Evolutionary conservation across 2,113 vertebrate genomes (phyloP).

Genomic region (Pygoscelis adeliae): DNA sequence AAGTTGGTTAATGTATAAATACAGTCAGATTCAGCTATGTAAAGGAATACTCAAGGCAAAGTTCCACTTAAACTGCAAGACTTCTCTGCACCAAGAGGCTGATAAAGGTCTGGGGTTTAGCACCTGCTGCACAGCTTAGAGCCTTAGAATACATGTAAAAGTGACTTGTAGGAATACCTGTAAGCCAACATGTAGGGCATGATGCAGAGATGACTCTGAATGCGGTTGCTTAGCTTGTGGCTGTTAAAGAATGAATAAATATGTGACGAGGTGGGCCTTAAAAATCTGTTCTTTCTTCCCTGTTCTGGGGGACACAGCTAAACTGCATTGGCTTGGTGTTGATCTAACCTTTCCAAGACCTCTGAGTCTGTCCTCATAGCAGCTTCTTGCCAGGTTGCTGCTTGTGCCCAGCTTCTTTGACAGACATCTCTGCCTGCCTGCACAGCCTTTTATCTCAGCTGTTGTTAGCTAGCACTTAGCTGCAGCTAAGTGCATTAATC

Average conservation of each 20-base stretch:
- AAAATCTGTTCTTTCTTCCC: not conserved
- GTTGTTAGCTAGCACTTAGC: slow-evolving; percentile 13
- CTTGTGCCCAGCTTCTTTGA: not conserved
- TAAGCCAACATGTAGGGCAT: not conserved
- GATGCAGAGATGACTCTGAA: not conserved
- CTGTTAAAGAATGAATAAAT: not conserved
- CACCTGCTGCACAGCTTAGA: not conserved
- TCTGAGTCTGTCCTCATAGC: not conserved
- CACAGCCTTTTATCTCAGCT: slow-evolving; percentile 22
- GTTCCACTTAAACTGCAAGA: not conserved
- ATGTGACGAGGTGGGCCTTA: not conserved
- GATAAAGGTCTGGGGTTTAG: not conserved
- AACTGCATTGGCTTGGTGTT: not conserved
- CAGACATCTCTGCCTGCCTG: not conserved
- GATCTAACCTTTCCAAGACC: not conserved
- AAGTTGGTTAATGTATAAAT: not conserved
- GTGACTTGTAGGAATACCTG: not conserved
- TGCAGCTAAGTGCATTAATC: not conserved
- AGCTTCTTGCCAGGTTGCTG: not conserved
- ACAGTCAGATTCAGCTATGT: not conserved
- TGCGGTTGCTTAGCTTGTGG: not conserved
- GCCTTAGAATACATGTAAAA: not conserved
- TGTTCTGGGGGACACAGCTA: not conserved
- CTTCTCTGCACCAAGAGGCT: not conserved
- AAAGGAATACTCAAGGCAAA: not conserved